phyloP scores from a whole-genome alignment of 1,140 invertebrate species.

The Tribolium madens region DNA sequence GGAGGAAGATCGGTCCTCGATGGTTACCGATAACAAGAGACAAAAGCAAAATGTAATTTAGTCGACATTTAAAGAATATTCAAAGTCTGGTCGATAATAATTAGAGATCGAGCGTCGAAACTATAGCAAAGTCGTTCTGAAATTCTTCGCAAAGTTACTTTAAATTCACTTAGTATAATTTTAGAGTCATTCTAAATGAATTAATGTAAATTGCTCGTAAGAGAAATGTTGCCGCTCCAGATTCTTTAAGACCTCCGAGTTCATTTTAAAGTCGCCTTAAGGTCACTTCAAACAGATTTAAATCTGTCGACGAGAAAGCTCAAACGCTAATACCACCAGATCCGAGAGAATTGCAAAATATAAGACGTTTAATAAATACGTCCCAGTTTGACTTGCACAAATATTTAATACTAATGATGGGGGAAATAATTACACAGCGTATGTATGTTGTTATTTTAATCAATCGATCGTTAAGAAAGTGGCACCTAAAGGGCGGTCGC shows the following conservation, averaged over 20 bases:
- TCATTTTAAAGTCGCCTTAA: conserved; percentile 32
- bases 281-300: conserved; percentile 26
- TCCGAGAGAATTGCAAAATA: neutral
- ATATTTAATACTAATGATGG: neutral
- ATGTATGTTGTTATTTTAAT: neutral
- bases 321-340: conserved; percentile 1
- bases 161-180: conserved; percentile 39
- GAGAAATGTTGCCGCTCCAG: conserved; percentile 34
- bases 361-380: neutral
- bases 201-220: conserved; percentile 31
- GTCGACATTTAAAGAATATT: neutral
- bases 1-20: neutral
- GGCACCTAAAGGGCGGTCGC: conserved; percentile 21
- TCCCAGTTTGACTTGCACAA: neutral
- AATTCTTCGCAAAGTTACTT: conserved; percentile 22
- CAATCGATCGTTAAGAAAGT: neutral
- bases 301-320: conserved; percentile 18
- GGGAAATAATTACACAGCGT: neutral
- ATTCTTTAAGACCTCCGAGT: conserved; percentile 21
- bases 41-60: neutral
- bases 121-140: conserved; percentile 1
- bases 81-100: neutral
- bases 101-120: neutral
- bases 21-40: neutral
- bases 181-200: conserved; percentile 34